Evolutionary conservation across 2,888 invertebrate species (phyloP).

Genomic region (Ganaspis brasiliensis): DNA sequence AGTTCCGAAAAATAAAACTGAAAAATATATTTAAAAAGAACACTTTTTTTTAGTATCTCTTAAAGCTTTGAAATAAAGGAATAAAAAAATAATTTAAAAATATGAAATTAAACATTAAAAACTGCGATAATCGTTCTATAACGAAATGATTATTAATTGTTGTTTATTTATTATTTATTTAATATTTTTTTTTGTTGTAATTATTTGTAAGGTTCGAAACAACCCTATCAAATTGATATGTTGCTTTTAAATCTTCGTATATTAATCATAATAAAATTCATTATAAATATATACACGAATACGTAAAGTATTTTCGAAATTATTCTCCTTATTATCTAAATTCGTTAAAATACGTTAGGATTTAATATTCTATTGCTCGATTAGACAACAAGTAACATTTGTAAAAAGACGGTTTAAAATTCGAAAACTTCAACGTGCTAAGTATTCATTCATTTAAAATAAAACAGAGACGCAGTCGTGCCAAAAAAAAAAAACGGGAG

Average conservation of each 20-base stretch:
- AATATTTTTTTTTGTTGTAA: no score
- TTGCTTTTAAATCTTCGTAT: constrained; percentile 5
- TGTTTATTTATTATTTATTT: no score
- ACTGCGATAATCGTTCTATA: no score
- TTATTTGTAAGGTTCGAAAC: background rate
- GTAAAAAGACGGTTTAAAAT: constrained; percentile 76
- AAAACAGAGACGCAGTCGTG: constrained; percentile 59
- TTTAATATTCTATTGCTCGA: constrained; percentile 68
- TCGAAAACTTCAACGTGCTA: constrained; percentile 79
- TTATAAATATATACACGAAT: constrained; percentile 28
- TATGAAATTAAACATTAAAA: no score
- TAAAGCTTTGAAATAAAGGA: no score
- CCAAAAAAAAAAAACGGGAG: constrained; percentile 55
- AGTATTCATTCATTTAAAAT: constrained; percentile 70
- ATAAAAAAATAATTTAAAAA: no score
- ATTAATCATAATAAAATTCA: constrained; percentile 8
- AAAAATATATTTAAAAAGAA: no score
- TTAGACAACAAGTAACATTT: constrained; percentile 75
- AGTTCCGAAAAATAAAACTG: no score
- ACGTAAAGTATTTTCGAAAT: constrained; percentile 11
- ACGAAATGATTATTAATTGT: no score
- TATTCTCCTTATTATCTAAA: constrained; percentile 2
- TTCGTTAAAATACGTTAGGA: constrained; percentile 56
- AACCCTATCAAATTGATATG: constrained; percentile 7
- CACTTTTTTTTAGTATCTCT: no score